Base-by-base conservation (phyloP, 1,140 invertebrate species). In the Hetaerina americana region DNA sequence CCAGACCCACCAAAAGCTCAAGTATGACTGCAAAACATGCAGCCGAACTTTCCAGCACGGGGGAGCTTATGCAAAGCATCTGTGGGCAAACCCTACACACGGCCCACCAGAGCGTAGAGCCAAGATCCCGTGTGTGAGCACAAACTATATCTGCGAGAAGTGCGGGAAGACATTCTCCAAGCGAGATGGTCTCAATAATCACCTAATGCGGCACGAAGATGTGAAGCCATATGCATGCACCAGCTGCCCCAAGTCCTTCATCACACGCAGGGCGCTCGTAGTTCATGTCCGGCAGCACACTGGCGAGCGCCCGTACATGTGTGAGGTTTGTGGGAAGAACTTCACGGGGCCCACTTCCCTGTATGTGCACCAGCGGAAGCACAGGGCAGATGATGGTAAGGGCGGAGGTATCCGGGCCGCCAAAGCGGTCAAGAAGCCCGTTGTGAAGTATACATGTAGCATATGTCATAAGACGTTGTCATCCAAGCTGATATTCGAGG, bases 281-380 rank as follows among this genome's bases (percentile, higher is more conserved):
- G 69, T 73, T 49, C 72, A 73, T 57, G 26, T 71, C 3, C 27
- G 70, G n/a, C 67, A 66, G 15, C 72, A 73, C 66, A 71, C 70
- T 2, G 69, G 70, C 8, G 72, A 73, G 26, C 66, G 70, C 5
- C 67, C 70, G 0, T 71, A 71, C 31, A 24, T 27, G 28, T 73
- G 72, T 27, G n/a, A 27, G 3, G 22, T 25, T 0, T 73, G 72
- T 66, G 8, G 26, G 0, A 73, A 73, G 18, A 27, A 49, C 15
- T 73, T 73, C 29, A 71, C 72, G 15, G 49, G 66, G 5, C 40
- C 70, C 5, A 69, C 66, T 12, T 28, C 66, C 6, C 66, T 73
- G 5, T 69, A 71, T 12, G 27, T 68, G 6, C 72, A 73, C n/a
- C n/a, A 68, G 2, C 66, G 27, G 27, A 22, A 27, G 24, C 72